Base-by-base conservation (phyloP, 2,888 invertebrate genomes). In the Folsomia candida region DNA sequence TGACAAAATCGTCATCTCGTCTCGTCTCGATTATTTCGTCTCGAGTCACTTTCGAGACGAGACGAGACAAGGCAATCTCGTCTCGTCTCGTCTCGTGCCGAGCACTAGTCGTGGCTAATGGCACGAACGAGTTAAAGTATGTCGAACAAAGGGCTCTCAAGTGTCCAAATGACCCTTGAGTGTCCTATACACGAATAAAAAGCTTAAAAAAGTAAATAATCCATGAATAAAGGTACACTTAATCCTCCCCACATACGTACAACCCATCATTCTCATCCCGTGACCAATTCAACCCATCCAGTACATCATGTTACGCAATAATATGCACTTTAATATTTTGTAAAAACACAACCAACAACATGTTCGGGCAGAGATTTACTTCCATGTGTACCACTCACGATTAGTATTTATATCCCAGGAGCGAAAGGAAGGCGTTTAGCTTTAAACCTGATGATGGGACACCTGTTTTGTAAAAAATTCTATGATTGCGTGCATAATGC, bases 171-270 rank as follows among this genome's bases (percentile, higher is more conserved):
- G 54, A 54, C 54, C 54, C 54, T 54, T 54, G 54, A 54, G 54
- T 54, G 54, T 54, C 54, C 54, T 54, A 4, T 6, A 54, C n/a
- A 22, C 4, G 54, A 54, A 6, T 54, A 54, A 54, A 54, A 54
- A 54, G 54, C 54, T 54, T 64, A 2, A 64, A 51, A 64, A 51
- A 64, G 63, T 47, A 64, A 64, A 64, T 64, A 64, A 64, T 64
- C 63, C 63, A 47, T 64, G 63, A 64, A 64, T 64, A 64, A 64
- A 64, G 63, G 63, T 64, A 64, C 51, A 37, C 14, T 62, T 62
- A 27, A 62, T 62, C 62, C 51, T 14, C 14, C 2, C n/a, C 22
- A 54, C 54, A 22, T 54, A n/a, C n/a, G n/a, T n/a, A n/a, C n/a
- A n/a, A n/a, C n/a, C n/a, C n/a, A n/a, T n/a, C n/a, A n/a, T n/a